Base-by-base conservation (phyloP, 2,888 invertebrate genomes). In the Andrena praecox region DNA sequence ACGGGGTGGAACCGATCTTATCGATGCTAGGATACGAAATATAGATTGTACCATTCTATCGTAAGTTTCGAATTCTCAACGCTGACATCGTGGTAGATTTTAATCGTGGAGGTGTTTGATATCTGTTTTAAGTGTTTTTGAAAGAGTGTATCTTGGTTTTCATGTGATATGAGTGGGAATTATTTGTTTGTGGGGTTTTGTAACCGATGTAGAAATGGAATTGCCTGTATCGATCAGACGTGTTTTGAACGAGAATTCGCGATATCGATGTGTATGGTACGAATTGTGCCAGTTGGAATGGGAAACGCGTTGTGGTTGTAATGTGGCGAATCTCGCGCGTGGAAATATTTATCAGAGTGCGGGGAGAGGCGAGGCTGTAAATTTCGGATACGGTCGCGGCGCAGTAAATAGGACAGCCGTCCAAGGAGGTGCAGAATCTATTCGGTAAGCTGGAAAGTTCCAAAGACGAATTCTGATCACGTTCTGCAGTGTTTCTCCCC, bases 401-500 rank as follows among this genome's bases (percentile, higher is more conserved):
- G 50, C 27, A 68, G 68, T 74, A 67, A 83, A 75, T 72, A 56
- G 62, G 48, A 86, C 31, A 54, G 50, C 66, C 52, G 35, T 76
- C 33, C 27, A 62, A 68, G 31, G 33, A 68, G 56, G 27, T 52
- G 64, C 31, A 60, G 60, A 52, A 59, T 69, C 35, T 52, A 69
- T 83, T 74, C 60, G 42, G 78, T 52, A 66, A 86, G 59, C 52
- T 66, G 71, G 31, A 72, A 84, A 79, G 33, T 69, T 56, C 35
- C 35, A 29, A 56, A 64, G 60, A 76, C 50, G 85, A 71, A 85
- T 85, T 85, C 84, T 66, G 56, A 31, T 66, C 85, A 85, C 87
- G 85, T 84, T 27, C 29, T 54, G 48, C 59, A 48, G 35, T 77
- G 76, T 73, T 80, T 71, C 71, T 76, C 63, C 75, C 67, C 27